phyloP scores from a whole-genome alignment of 2,888 invertebrate species.

The Papilio protenor region DNA sequence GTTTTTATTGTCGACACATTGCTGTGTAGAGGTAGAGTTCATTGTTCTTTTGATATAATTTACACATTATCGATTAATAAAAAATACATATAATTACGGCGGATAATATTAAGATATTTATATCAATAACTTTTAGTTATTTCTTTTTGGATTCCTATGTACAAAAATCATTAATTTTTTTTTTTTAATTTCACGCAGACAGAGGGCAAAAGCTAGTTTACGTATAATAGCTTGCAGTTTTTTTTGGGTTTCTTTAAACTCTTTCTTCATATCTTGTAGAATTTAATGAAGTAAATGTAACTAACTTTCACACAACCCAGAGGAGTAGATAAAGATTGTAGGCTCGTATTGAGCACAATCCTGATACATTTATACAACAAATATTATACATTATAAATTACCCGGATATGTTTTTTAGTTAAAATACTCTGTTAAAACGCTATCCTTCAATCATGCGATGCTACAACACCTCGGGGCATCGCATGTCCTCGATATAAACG shows the following conservation, averaged over 20 bases:
- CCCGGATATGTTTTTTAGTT: background rate
- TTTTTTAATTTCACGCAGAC: no score
- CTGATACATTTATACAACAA: background rate
- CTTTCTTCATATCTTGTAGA: no score
- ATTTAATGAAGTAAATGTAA: no score
- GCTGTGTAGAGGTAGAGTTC: background rate
- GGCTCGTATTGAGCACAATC: background rate
- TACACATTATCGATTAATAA: no score
- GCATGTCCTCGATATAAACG: slow-evolving; percentile 14
- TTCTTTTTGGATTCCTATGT: background rate
- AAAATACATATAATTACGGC: background rate
- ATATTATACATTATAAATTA: background rate
- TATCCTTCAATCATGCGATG: slow-evolving; percentile 3
- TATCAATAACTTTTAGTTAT: background rate
- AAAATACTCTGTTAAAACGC: background rate
- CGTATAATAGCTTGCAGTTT: no score
- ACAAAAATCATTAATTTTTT: no score
- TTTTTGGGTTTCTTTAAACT: no score
- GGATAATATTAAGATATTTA: background rate
- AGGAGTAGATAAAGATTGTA: background rate
- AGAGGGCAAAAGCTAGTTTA: no score
- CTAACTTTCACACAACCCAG: background rate
- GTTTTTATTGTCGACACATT: background rate
- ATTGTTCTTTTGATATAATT: background rate
- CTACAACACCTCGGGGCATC: slow-evolving; percentile 19